Evolutionary conservation across 2,888 invertebrate species (phyloP).

Genomic region (Chaetogeoica ovagalla): DNA sequence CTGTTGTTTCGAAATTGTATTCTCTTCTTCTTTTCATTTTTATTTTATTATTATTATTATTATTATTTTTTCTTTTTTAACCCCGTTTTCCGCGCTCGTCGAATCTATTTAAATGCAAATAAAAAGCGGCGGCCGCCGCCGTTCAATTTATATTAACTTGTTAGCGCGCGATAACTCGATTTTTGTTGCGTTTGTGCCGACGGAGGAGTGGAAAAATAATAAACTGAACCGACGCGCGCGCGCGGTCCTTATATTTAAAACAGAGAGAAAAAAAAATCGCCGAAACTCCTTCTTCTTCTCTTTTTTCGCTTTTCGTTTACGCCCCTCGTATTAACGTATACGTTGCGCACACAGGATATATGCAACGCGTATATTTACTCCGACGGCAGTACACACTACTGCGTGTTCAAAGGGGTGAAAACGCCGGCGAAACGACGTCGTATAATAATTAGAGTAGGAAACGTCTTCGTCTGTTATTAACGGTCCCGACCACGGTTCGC

Average conservation of each 20-base stretch:
- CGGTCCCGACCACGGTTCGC: background rate
- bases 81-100: conserved; percentile 1
- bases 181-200: background rate
- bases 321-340: background rate
- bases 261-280: background rate
- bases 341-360: no score
- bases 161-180: conserved; percentile 11
- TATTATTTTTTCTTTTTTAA: background rate
- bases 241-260: background rate
- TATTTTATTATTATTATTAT: conserved; percentile 17
- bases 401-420: background rate
- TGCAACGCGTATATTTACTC: no score
- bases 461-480: conserved; percentile 13
- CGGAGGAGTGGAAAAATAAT: background rate
- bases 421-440: background rate
- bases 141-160: conserved; percentile 47
- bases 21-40: background rate
- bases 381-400: background rate
- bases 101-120: conserved; percentile 52
- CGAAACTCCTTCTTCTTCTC: no score
- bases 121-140: background rate
- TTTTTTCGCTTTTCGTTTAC: background rate
- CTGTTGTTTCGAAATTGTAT: conserved; percentile 43
- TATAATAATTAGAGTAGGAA: conserved; percentile 20
- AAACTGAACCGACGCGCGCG: background rate